A percentile compares a stretch with the other conserved stretches of the same genome.
Conservation (phyloP, 2,113 vertebrate species). For the Parus major region DNA sequence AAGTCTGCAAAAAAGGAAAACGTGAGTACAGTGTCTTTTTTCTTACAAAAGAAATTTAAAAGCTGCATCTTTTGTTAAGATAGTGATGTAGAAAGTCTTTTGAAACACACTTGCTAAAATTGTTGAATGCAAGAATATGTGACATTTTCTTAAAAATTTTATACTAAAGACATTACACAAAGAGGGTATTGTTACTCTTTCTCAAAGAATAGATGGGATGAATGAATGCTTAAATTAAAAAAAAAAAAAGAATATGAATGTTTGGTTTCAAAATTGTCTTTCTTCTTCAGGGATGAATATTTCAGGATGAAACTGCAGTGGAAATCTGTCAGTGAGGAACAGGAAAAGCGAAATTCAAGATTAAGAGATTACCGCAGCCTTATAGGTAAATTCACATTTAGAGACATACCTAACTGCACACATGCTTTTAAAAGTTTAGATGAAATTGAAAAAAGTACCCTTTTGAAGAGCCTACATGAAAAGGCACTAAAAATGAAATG, state of each 20-base stretch:
- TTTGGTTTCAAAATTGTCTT: neutral
- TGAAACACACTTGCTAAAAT: neutral
- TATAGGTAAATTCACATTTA: conserved; percentile 81
- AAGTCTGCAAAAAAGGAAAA: conserved; percentile 85
- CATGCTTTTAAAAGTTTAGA: neutral
- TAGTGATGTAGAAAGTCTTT: neutral
- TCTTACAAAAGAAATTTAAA: neutral
- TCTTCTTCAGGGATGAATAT: conserved; percentile 88
- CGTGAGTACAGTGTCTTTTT: conserved; percentile 70
- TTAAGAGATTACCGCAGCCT: conserved; percentile 93
- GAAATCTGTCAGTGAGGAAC: conserved; percentile 95
- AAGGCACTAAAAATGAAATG: neutral
- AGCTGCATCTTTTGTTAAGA: neutral
- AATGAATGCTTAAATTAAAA: neutral
- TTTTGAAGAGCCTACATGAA: neutral
- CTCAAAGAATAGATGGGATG: neutral
- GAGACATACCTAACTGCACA: neutral
- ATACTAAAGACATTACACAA: neutral
- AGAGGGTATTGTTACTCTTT: neutral
- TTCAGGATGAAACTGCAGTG: conserved; percentile 98
- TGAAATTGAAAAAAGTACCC: neutral
- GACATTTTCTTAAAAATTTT: neutral
- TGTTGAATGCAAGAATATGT: neutral
- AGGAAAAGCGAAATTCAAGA: conserved; percentile 92
- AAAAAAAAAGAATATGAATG: neutral